phyloP scores from a whole-genome alignment of 2,113 vertebrate species.

The Marmota flaviventris region DNA sequence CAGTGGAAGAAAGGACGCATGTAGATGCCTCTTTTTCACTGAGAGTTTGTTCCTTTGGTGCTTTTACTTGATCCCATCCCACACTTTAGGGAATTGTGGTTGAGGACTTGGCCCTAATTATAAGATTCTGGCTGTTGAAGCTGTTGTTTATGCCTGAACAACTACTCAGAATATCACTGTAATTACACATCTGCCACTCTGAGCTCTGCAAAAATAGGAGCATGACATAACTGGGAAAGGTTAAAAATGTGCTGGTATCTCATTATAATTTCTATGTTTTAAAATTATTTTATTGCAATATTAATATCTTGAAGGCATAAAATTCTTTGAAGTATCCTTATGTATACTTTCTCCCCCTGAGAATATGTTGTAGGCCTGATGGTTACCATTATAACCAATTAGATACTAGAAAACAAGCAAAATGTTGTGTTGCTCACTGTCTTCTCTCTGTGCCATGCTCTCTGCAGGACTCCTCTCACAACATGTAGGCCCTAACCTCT shows the following conservation, averaged over 20 bases:
- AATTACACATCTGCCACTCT: constrained; percentile 74
- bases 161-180: constrained; percentile 71
- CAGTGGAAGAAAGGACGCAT: not conserved
- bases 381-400: not conserved
- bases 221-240: constrained; percentile 34
- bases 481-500: not conserved
- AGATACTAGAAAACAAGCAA: not conserved
- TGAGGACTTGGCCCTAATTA: constrained; percentile 58
- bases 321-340: not conserved
- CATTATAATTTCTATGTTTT: constrained; percentile 19
- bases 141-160: constrained; percentile 68
- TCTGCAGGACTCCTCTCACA: not conserved
- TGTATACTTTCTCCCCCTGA: accelerated
- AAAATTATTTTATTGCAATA: not conserved
- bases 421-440: not conserved
- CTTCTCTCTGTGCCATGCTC: not conserved
- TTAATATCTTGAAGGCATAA: constrained; percentile 37
- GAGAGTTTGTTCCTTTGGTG: not conserved
- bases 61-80: constrained; percentile 7
- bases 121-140: constrained; percentile 51
- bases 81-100: not conserved
- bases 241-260: constrained; percentile 45
- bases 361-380: not conserved
- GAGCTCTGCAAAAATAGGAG: constrained; percentile 68
- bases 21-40: not conserved